A percentile compares a stretch with the other conserved stretches of the same genome.
Evolutionary conservation across 2,113 vertebrate genomes (phyloP).

Genomic region (Hemicordylus capensis): DNA sequence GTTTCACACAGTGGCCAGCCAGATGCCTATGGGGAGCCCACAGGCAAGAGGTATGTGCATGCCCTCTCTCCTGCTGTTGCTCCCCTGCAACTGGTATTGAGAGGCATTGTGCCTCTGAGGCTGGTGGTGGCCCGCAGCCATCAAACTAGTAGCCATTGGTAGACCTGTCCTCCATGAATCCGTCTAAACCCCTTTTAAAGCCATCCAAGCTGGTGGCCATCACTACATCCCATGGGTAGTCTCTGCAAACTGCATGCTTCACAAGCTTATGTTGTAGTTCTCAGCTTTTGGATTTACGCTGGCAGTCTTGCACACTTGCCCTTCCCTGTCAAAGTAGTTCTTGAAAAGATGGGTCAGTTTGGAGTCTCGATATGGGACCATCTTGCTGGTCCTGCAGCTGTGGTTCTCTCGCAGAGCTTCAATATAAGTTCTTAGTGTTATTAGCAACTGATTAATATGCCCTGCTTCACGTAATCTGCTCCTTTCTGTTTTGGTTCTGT

Average conservation of each 20-base stretch:
- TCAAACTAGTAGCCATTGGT: too few relatives aligned
- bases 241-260: conserved; percentile 97
- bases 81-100: too few relatives aligned
- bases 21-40: too few relatives aligned
- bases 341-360: conserved; percentile 97
- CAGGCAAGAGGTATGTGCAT: too few relatives aligned
- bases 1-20: too few relatives aligned
- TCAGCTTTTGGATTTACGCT: conserved; percentile 94
- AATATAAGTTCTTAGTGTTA: conserved; percentile 93
- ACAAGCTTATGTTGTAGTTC: conserved; percentile 95
- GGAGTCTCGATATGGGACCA: conserved; percentile 97
- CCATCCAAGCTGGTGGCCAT: too few relatives aligned
- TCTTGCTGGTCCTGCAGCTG: conserved; percentile 91
- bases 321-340: conserved; percentile 96
- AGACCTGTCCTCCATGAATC: too few relatives aligned
- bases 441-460: conserved; percentile 96
- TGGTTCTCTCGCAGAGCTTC: conserved; percentile 95
- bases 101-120: too few relatives aligned
- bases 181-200: too few relatives aligned
- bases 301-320: conserved; percentile 94
- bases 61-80: too few relatives aligned
- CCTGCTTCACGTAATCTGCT: conserved; percentile 93
- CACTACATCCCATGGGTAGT: conserved; percentile 96
- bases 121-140: too few relatives aligned
- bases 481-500: conserved; percentile 92